A percentile compares a stretch with the other conserved stretches of the same genome.
Conservation (phyloP, 1,140 invertebrate genomes). For the Dreissena rostriformis region DNA sequence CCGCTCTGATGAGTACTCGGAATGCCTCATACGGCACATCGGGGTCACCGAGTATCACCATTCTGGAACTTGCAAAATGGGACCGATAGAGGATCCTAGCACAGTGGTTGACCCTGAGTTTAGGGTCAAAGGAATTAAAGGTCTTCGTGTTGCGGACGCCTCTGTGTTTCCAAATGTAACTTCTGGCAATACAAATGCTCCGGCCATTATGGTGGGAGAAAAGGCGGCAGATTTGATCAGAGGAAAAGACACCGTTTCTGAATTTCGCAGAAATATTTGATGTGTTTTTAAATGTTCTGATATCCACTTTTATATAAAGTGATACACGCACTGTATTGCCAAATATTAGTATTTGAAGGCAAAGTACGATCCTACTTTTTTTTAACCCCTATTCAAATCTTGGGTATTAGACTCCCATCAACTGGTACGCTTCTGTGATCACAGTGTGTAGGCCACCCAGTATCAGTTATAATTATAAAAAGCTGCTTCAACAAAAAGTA, state of each 20-base stretch:
- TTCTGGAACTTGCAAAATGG: conserved; percentile 94
- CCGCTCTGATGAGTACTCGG: conserved; percentile 33
- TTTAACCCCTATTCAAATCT: too few relatives aligned
- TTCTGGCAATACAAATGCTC: conserved; percentile 90
- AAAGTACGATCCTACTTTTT: too few relatives aligned
- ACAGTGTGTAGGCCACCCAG: too few relatives aligned
- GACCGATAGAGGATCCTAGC: neutral
- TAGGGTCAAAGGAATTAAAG: conserved; percentile 49
- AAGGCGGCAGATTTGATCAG: conserved; percentile 91
- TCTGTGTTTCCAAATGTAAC: conserved; percentile 67
- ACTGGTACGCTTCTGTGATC: too few relatives aligned
- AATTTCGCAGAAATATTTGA: too few relatives aligned
- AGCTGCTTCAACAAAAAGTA: too few relatives aligned
- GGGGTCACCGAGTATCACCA: conserved; percentile 81
- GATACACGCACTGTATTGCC: too few relatives aligned
- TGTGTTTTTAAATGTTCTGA: too few relatives aligned
- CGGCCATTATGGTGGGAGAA: conserved; percentile 92
- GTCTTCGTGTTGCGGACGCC: conserved; percentile 67
- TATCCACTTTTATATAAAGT: too few relatives aligned
- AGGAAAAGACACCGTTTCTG: conserved; percentile 41
- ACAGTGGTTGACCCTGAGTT: conserved; percentile 40
- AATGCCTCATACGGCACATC: conserved; percentile 28
- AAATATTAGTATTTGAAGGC: too few relatives aligned
- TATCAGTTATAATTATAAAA: too few relatives aligned
- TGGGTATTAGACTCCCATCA: too few relatives aligned